Percentiles rank a stretch among this genome's conserved stretches.
These are phyloP conservation scores for Nerophis lumbriciformis DNA, from an alignment of 2,113 vertebrate genomes.

Conservation along the genomic window DNA sequence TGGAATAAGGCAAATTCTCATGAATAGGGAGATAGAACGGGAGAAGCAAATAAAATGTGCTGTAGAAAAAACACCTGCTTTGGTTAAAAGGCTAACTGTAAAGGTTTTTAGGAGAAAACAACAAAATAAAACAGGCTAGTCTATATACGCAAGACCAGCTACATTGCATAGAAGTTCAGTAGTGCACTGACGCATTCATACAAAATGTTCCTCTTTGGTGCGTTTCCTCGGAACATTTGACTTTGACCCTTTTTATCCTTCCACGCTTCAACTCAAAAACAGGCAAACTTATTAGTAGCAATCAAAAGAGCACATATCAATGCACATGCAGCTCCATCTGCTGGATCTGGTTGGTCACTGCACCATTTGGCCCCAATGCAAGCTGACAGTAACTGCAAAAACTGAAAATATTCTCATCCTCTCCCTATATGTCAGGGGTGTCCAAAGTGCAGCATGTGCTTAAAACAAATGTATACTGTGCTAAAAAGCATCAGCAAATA, in stretches of 20 bases:
- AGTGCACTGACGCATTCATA: slow-evolving; percentile 51
- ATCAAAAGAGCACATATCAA: too few species aligned
- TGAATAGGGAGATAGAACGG: neutral
- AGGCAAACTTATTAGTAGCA: neutral
- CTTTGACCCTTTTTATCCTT: neutral
- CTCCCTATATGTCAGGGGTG: too few species aligned
- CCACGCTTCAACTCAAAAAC: neutral
- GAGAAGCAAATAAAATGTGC: slow-evolving; percentile 17
- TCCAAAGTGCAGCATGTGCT: too few species aligned
- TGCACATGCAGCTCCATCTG: too few species aligned
- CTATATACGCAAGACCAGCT: slow-evolving; percentile 64
- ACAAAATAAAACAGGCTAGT: slow-evolving; percentile 43
- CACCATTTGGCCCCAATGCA: neutral
- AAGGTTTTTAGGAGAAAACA: slow-evolving; percentile 27
- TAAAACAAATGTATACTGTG: too few species aligned
- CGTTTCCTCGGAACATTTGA: slow-evolving; percentile 47
- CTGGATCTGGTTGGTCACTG: neutral
- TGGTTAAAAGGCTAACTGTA: slow-evolving; percentile 54
- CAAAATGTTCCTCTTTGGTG: slow-evolving; percentile 37
- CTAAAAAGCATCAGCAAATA: too few species aligned
- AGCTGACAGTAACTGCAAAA: neutral
- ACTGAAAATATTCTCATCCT: neutral
- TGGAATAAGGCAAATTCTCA: slow-evolving; percentile 16
- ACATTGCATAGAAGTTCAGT: slow-evolving; percentile 74
- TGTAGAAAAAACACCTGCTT: slow-evolving; percentile 56